phyloP scores from a whole-genome alignment of 1,140 invertebrate genomes.

The Samia ricini region DNA sequence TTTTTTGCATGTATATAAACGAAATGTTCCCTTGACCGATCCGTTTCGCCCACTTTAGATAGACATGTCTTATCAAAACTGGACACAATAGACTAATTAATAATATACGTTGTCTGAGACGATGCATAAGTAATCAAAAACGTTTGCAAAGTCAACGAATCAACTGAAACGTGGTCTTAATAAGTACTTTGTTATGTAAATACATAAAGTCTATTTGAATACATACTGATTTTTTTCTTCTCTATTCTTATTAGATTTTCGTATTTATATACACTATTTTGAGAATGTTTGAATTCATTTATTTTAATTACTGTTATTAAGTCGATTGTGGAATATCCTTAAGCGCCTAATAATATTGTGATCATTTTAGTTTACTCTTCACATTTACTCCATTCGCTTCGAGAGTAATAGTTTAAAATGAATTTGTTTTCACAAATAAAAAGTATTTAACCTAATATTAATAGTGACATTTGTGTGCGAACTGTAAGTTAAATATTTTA shows the following conservation, averaged over 20 bases:
- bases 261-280: constrained; percentile 20
- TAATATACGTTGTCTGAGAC: constrained; percentile 29
- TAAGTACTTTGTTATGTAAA: constrained; percentile 39
- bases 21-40: constrained; percentile 37
- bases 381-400: not conserved
- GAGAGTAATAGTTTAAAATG: not conserved
- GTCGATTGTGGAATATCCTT: not conserved
- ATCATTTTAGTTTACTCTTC: not conserved
- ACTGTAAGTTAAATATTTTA: constrained; percentile 26
- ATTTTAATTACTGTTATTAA: not conserved
- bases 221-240: constrained; percentile 36
- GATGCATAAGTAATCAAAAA: constrained; percentile 29
- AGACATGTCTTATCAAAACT: constrained; percentile 41
- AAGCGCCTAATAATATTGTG: not conserved
- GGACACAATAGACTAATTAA: constrained; percentile 44
- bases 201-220: constrained; percentile 30
- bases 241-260: constrained; percentile 34
- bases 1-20: constrained; percentile 21
- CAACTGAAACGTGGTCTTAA: constrained; percentile 17
- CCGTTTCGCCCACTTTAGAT: constrained; percentile 35
- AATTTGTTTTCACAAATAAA: constrained; percentile 13
- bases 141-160: constrained; percentile 16
- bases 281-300: not conserved
- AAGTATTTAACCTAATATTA: constrained; percentile 24
- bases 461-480: constrained; percentile 26